Evolutionary conservation across 1,140 invertebrate species (phyloP).

Genomic region (Colletes latitarsis): DNA sequence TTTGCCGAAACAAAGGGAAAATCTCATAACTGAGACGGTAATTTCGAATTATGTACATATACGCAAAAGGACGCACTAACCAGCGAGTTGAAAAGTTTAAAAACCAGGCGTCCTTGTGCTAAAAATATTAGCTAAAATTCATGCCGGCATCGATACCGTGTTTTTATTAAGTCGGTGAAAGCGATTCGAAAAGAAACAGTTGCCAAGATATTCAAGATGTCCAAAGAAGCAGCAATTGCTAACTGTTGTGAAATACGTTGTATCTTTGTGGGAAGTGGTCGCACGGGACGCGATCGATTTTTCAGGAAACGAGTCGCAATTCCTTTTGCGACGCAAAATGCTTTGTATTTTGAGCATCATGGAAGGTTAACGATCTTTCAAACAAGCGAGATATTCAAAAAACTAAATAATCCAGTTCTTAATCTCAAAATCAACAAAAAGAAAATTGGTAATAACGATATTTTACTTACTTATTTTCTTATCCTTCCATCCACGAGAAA

Average conservation of each 20-base stretch:
- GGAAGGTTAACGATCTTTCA: neutral
- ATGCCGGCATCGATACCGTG: too few species aligned
- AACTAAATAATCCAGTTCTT: neutral
- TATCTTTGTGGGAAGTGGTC: neutral
- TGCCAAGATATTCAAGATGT: too few species aligned
- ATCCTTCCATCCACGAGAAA: neutral
- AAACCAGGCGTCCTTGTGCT: neutral
- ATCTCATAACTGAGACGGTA: neutral
- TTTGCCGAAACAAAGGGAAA: neutral
- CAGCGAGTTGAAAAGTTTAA: neutral
- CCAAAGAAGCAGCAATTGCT: neutral
- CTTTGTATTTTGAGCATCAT: neutral
- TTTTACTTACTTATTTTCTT: slow-evolving; percentile 37
- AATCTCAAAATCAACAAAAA: neutral
- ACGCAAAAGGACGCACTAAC: neutral
- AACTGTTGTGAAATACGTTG: neutral
- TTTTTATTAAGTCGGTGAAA: neutral
- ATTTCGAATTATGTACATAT: neutral
- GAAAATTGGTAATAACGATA: neutral
- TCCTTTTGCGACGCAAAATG: neutral
- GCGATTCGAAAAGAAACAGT: neutral
- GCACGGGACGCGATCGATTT: slow-evolving; percentile 25
- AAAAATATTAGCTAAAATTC: neutral
- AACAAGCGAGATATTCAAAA: neutral
- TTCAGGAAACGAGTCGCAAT: slow-evolving; percentile 12